These are phyloP conservation scores for Lucilia sericata DNA, from an alignment of 1,140 invertebrate species.

Conservation along the genomic window DNA sequence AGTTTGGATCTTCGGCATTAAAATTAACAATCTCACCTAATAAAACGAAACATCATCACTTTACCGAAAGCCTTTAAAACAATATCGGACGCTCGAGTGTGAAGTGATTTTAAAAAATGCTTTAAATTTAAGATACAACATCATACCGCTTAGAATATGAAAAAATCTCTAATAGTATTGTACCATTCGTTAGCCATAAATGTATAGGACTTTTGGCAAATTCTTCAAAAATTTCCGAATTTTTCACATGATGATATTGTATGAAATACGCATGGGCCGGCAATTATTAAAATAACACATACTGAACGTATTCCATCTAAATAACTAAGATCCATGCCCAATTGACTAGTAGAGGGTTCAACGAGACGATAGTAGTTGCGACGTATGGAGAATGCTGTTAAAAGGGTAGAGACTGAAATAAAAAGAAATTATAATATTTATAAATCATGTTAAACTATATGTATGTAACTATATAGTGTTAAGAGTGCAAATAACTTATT, in stretches of 20 bases:
- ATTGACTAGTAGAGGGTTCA: conserved; percentile 33
- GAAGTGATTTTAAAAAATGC: conserved; percentile 54
- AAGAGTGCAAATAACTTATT: too few relatives aligned
- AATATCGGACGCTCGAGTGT: conserved; percentile 23
- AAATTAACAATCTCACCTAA: too few relatives aligned
- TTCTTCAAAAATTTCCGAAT: conserved; percentile 60
- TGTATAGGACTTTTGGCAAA: conserved; percentile 53
- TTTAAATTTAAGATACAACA: conserved; percentile 70
- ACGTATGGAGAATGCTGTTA: conserved; percentile 58
- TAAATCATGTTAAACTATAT: too few relatives aligned
- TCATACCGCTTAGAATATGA: conserved; percentile 71
- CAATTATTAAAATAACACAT: conserved; percentile 55
- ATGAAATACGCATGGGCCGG: conserved; percentile 59
- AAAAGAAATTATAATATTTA: too few relatives aligned
- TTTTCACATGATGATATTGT: conserved; percentile 55
- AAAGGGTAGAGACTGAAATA: conserved; percentile 43
- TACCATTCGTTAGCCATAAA: conserved; percentile 69
- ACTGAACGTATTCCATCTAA: conserved; percentile 60
- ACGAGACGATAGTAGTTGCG: conserved; percentile 63
- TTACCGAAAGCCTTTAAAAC: neutral
- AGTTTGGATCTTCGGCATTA: too few relatives aligned
- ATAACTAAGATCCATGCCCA: conserved; percentile 54
- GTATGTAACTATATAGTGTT: too few relatives aligned
- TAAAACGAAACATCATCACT: neutral
- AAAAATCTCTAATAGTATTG: conserved; percentile 70